Evolutionary conservation across 2,888 invertebrate species (phyloP), one percentile per base, ranked within the genome.

Genomic region (Nephrotoma guestfalica): DNA sequence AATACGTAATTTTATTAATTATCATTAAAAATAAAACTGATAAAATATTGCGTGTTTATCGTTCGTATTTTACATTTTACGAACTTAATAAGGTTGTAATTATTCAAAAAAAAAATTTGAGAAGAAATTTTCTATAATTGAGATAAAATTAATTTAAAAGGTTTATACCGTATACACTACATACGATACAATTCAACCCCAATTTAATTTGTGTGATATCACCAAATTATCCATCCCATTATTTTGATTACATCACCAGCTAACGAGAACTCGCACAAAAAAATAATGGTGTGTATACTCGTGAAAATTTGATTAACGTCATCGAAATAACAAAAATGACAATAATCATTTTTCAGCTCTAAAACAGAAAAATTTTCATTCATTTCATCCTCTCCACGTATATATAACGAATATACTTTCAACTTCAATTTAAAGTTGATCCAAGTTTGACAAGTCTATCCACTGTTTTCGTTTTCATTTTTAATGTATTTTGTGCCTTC

Each of bases 381-480:
- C 30, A 71, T 71, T 71, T 71, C 30, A 30, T 71, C 71, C 30
- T 71, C 71, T 71, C 71, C 7, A 30, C 71, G 71, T 71, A 71
- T 71, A 71, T 7, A 47, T 7, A 30, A 43, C 57, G 13, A 11
- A 11, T 83, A 84, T 84, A 84, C 47, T 47, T 86, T 86, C 86
- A 86, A 86, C 86, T 86, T 86, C 86, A 86, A 86, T 86, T 86
- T 86, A 86, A 86, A 86, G 86, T 86, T 86, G 86, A 86, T 86
- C 86, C 86, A 86, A 86, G 40, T 86, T 86, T 86, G 86, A 86
- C 86, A 86, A 86, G 86, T 86, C 86, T 86, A 86, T 86, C 86
- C 86, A 86, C 86, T 86, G 86, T 51, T 86, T 86, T 86, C 42
- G 42, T 85, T n/a, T 83, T 85, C 15, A 42, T 85, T 85, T 85